Conservation (phyloP, 2,888 invertebrate genomes). For the Drosophila siamana region DNA sequence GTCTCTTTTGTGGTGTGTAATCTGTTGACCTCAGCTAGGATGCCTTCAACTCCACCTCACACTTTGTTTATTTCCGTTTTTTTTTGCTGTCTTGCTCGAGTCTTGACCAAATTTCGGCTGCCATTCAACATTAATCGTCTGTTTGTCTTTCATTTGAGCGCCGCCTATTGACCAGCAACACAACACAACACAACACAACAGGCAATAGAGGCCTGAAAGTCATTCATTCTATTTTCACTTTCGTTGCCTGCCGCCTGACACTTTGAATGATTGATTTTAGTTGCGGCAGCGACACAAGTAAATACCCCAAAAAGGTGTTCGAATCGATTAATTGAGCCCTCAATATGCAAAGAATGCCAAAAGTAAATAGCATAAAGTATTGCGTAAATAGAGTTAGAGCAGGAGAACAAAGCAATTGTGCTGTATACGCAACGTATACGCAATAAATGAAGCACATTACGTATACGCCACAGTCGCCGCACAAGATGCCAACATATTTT, state of each 20-base stretch:
- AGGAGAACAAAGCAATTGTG: too few species aligned
- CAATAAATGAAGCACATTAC: background rate
- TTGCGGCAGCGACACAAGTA: background rate
- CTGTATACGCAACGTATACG: too few species aligned
- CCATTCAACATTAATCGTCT: conserved; percentile 61
- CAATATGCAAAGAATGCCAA: conserved; percentile 3
- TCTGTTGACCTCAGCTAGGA: conserved; percentile 40
- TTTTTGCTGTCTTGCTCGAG: conserved; percentile 7
- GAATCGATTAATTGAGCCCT: conserved; percentile 7
- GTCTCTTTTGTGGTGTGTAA: conserved; percentile 2
- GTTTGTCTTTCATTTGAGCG: conserved; percentile 47
- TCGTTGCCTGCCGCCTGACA: conserved; percentile 7
- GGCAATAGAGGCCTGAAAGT: conserved; percentile 3
- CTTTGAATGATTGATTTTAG: conserved; percentile 41
- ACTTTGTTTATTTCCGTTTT: conserved; percentile 36
- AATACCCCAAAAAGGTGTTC: conserved; percentile 2
- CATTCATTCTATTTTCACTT: conserved; percentile 25
- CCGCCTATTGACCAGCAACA: too few species aligned
- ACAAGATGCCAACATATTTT: background rate
- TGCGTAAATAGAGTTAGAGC: too few species aligned
- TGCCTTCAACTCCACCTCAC: background rate
- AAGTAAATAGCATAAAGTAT: background rate
- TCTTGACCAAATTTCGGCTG: conserved; percentile 36
- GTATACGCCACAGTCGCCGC: background rate
- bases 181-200: too few species aligned